Evolutionary conservation across 1,140 invertebrate species (phyloP).

Genomic region (Doryteuthis pealeii): DNA sequence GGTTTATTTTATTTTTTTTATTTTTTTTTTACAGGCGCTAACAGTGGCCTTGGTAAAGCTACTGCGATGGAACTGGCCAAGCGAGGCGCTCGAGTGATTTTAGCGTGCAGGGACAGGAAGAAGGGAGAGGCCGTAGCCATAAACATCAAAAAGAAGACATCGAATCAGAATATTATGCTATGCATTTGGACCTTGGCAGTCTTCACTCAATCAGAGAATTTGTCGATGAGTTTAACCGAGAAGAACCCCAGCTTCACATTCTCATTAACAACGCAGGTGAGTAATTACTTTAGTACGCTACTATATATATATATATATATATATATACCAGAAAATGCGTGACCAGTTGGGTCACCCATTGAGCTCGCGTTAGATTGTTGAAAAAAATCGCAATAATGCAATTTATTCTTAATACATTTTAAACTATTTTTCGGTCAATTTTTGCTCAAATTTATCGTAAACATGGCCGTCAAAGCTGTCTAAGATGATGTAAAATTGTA

Average conservation of each 20-base stretch:
- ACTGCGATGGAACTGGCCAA: conserved; percentile 53
- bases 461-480: too few species aligned
- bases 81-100: conserved; percentile 47
- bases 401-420: too few species aligned
- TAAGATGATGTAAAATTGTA: too few species aligned
- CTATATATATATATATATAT: too few species aligned
- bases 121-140: conserved; percentile 55
- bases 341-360: too few species aligned
- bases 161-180: conserved; percentile 49
- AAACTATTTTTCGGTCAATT: too few species aligned
- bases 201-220: conserved; percentile 48
- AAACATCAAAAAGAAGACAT: conserved; percentile 50
- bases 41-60: conserved; percentile 54
- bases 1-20: not conserved
- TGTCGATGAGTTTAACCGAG: conserved; percentile 38
- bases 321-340: too few species aligned
- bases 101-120: conserved; percentile 48
- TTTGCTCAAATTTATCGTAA: too few species aligned
- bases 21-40: conserved; percentile 47
- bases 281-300: not conserved
- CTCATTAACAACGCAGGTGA: conserved; percentile 59
- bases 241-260: conserved; percentile 45
- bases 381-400: too few species aligned
- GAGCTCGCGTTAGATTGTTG: too few species aligned
- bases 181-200: conserved; percentile 44